Evolutionary conservation across 2,113 vertebrate genomes (phyloP), one percentile per base, ranked within the genome.

Genomic region (Dermatemys mawii): DNA sequence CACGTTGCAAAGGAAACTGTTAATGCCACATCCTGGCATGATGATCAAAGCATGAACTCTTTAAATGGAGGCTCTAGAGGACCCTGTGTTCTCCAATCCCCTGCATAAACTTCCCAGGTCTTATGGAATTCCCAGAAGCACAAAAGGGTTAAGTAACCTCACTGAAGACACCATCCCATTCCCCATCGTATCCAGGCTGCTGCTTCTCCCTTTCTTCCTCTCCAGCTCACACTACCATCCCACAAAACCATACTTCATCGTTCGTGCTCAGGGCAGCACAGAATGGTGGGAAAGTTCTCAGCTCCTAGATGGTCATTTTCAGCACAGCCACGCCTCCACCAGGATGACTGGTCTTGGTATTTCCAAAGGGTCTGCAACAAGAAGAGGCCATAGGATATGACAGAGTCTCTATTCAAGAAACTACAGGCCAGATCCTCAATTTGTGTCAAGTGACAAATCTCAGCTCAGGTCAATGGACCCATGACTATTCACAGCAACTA

Each of bases 311-410:
- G 44, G 7, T 29, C 11, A 85, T 90, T 63, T 93, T 97, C 87
- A 97, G 82, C 57, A 93, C 94, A 32, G 93, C 94, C 78, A 93
- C 96, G 82, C 96, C 97, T 48, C 98, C 97, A 54, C 98, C 97
- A 53, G 98, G 96, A 86, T 98, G 97, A 24, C 97, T 93, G 88
- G 86, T 96, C 95, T 97, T 98, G 95, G 95, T 98, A 83, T 96
- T 97, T 81, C 98, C 97, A 95, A 98, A 98, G 96, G 97, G 94
- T 97, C 97, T 98, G 96, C 87, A 95, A 97, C 95, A 94, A 94
- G 90, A 89, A 92, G 29, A 16, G 13, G 81, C 51, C 27, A 8
- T 29, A 27, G 48, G 44, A 44, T 21, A 76, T 76, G 41, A 41
- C n/a, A 24, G 12, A 26, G 3, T 17, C 44, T 49, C 76, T 41